phyloP scores from a whole-genome alignment of 2,113 vertebrate species.

The Parus major region DNA sequence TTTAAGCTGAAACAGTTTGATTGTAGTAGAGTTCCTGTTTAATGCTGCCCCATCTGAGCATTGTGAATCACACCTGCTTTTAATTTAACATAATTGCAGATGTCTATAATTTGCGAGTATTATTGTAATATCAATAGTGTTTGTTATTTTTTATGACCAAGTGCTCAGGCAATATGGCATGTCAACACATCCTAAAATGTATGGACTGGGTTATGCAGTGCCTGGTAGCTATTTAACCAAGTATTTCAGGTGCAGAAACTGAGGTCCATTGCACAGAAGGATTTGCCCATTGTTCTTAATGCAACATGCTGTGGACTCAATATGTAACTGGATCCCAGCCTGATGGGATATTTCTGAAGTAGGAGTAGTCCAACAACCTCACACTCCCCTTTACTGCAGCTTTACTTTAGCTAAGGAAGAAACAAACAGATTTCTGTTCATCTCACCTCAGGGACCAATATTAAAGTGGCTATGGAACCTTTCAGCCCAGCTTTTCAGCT shows the following conservation, averaged over 20 bases:
- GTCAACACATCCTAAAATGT: neutral
- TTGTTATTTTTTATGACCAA: neutral
- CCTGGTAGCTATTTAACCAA: neutral
- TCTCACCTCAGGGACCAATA: neutral
- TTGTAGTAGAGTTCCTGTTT: neutral
- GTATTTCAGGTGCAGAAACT: neutral
- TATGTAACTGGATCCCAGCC: neutral
- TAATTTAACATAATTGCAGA: conserved; percentile 17
- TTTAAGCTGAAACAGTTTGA: neutral
- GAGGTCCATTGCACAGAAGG: neutral
- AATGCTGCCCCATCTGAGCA: neutral
- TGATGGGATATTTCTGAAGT: neutral
- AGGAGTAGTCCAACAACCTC: neutral
- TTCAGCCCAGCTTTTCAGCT: neutral
- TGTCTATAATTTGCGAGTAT: neutral
- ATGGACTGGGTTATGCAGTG: neutral
- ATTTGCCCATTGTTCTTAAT: neutral
- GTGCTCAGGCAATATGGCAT: neutral
- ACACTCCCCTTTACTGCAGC: neutral
- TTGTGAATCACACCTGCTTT: neutral
- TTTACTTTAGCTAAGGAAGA: neutral
- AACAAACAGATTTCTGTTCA: neutral
- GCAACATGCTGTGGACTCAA: neutral
- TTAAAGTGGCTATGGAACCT: neutral
- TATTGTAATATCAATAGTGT: conserved; percentile 1